Conservation (phyloP, 2,113 vertebrate genomes). For the Melanerpes formicivorus region DNA sequence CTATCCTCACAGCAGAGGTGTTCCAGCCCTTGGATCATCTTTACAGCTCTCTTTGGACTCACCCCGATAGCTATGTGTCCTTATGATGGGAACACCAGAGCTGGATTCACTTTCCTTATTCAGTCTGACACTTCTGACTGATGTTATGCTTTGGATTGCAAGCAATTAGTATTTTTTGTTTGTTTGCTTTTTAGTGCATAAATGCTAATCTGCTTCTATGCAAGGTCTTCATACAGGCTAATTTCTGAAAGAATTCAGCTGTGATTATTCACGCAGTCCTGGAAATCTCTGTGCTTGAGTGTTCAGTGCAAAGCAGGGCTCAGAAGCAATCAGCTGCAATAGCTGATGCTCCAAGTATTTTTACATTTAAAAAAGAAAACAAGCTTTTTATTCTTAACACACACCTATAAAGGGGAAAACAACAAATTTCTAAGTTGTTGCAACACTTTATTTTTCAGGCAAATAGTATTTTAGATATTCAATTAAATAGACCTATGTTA, state of each 20-base stretch:
- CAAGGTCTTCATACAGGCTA: not conserved
- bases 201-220: not conserved
- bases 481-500: conserved; percentile 75
- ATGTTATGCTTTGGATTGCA: not conserved
- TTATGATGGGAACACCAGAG: no score
- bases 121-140: not conserved
- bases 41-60: no score
- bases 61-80: no score
- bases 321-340: not conserved
- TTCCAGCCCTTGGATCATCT: no score
- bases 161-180: not conserved
- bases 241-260: not conserved
- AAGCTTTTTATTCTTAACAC: not conserved
- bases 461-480: conserved; percentile 72
- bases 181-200: not conserved
- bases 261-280: not conserved
- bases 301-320: not conserved
- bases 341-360: not conserved
- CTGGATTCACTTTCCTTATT: not conserved
- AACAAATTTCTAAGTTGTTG: conserved; percentile 24
- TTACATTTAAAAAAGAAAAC: not conserved
- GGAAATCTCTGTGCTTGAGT: not conserved
- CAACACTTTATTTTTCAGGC: conserved; percentile 82
- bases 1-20: no score
- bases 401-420: not conserved